These are phyloP conservation scores for Monarcha castaneiventris DNA, from an alignment of 2,113 vertebrate genomes.

Conservation along the genomic window DNA sequence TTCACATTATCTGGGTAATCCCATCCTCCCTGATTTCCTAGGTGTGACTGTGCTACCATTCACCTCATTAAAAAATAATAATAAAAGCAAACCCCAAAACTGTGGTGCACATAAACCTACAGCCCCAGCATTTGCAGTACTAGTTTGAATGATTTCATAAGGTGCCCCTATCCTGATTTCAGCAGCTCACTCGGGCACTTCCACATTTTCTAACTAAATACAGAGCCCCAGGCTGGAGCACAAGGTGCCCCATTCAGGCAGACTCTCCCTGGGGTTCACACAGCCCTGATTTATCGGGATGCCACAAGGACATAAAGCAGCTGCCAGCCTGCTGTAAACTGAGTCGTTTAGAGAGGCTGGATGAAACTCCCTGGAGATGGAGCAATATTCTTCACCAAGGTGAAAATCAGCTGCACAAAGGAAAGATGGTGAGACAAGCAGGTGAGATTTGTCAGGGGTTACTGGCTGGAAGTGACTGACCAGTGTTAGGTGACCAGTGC, in stretches of 20 bases:
- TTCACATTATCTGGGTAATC: background rate
- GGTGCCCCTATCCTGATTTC: background rate
- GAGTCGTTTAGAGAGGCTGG: background rate
- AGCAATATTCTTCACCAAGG: background rate
- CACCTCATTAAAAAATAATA: background rate
- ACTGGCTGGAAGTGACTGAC: background rate
- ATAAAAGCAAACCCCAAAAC: background rate
- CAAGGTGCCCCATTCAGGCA: fast-evolving
- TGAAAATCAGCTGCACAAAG: background rate
- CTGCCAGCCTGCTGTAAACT: background rate
- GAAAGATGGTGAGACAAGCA: background rate
- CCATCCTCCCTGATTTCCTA: background rate
- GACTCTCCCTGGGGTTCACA: background rate
- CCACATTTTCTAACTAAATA: background rate
- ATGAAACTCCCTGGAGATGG: background rate
- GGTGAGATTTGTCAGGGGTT: background rate
- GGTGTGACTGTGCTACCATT: background rate
- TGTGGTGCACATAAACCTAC: background rate
- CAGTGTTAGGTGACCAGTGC: background rate
- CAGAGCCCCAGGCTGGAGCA: background rate
- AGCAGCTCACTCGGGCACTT: background rate
- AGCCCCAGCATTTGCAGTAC: background rate
- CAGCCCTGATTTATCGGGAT: fast-evolving
- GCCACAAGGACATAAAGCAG: background rate
- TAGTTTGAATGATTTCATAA: background rate